Evolutionary conservation across 2,888 invertebrate genomes (phyloP).

Genomic region (Acronicta aceris): DNA sequence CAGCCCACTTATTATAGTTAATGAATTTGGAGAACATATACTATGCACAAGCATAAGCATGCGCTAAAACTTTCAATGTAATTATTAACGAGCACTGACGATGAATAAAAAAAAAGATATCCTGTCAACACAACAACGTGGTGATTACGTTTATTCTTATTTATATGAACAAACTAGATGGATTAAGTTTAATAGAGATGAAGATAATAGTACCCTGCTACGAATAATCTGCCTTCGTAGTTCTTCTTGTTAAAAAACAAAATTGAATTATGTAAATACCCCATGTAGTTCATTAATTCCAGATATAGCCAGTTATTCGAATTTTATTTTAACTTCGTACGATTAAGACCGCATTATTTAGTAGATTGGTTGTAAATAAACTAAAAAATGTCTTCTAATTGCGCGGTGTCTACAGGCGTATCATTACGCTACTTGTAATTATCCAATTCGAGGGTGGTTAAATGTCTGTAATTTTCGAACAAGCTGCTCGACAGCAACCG

Average conservation of each 20-base stretch:
- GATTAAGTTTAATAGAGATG: conserved; percentile 45
- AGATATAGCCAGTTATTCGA: conserved; percentile 63
- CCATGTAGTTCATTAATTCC: conserved; percentile 46
- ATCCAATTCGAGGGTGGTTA: conserved; percentile 80
- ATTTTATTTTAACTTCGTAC: conserved; percentile 65
- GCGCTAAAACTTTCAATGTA: not conserved
- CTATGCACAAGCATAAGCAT: too few species aligned
- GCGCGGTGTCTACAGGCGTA: conserved; percentile 69
- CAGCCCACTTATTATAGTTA: too few species aligned
- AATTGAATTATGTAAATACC: conserved; percentile 61
- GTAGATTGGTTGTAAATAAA: conserved; percentile 66
- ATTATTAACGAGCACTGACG: not conserved
- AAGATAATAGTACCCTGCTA: conserved; percentile 44
- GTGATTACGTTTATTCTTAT: conserved; percentile 45
- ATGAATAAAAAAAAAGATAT: conserved; percentile 21
- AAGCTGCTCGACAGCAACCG: conserved; percentile 67
- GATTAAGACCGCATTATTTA: conserved; percentile 62
- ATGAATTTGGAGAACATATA: too few species aligned
- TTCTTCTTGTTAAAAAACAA: conserved; percentile 34
- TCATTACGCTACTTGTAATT: conserved; percentile 78
- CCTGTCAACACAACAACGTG: conserved; percentile 44
- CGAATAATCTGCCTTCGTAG: conserved; percentile 11
- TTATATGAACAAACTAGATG: conserved; percentile 39
- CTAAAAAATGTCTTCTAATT: conserved; percentile 69
- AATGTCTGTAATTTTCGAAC: conserved; percentile 80